A percentile compares a stretch with the other conserved stretches of the same genome.
Evolutionary conservation across 2,888 invertebrate species (phyloP).

Genomic region (Cephalotes varians): DNA sequence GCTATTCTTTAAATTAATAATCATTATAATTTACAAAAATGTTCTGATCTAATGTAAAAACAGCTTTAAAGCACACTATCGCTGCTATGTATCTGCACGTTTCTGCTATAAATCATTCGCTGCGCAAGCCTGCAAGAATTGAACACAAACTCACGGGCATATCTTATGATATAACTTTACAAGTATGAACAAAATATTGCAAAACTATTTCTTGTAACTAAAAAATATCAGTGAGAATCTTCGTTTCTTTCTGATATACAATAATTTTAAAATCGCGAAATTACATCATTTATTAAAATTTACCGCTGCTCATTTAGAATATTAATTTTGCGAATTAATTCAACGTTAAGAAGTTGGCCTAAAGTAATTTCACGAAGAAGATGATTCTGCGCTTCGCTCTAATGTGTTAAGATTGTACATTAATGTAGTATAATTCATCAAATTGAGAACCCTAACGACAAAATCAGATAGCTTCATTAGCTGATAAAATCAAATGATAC

Average conservation of each 20-base stretch:
- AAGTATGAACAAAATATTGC: constrained; percentile 9
- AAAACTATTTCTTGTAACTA: constrained; percentile 20
- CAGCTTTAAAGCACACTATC: not conserved
- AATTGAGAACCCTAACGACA: not conserved
- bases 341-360: not conserved
- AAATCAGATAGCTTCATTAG: not conserved
- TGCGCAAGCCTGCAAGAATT: constrained; percentile 43
- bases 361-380: not conserved
- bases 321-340: constrained; percentile 18
- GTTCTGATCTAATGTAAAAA: not conserved
- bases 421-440: constrained; percentile 2
- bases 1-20: not conserved
- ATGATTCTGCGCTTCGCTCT: not conserved
- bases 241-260: not conserved
- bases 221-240: not conserved
- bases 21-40: constrained; percentile 15
- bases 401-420: constrained; percentile 8
- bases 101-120: constrained; percentile 37
- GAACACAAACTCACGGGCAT: constrained; percentile 39
- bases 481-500: not conserved
- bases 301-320: constrained; percentile 10
- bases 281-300: not conserved
- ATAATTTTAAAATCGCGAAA: not conserved
- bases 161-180: constrained; percentile 43
- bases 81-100: constrained; percentile 1